Evolutionary conservation across 2,888 invertebrate species (phyloP).

Genomic region (Acanthoscelides obtectus): DNA sequence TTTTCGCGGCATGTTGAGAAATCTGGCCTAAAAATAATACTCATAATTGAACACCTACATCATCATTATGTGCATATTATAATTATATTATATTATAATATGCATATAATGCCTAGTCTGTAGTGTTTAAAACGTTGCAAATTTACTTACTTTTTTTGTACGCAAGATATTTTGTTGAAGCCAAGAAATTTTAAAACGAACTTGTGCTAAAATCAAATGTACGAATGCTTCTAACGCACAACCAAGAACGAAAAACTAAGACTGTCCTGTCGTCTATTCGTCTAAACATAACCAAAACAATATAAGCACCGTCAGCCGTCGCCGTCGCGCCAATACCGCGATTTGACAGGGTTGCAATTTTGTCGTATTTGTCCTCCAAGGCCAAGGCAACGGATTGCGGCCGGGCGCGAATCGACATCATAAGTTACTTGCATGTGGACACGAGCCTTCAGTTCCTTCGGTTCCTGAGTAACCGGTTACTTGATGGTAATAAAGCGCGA

Average conservation of each 20-base stretch:
- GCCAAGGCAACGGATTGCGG: background rate
- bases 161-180: no score
- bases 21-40: slow-evolving; percentile 6
- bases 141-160: no score
- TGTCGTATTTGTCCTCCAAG: no score
- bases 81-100: background rate
- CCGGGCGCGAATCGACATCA: background rate
- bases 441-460: background rate
- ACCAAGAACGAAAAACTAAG: no score
- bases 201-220: no score
- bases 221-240: no score
- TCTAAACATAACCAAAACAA: no score
- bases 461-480: slow-evolving; percentile 2
- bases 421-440: no score
- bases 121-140: background rate
- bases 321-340: no score
- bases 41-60: background rate
- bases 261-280: no score
- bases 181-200: no score
- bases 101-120: background rate
- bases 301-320: background rate
- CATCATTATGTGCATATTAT: background rate
- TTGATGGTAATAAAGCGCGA: slow-evolving; percentile 4
- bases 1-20: slow-evolving; percentile 9
- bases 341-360: no score